A percentile compares a stretch with the other conserved stretches of the same genome.
Conservation (phyloP, 2,797 vertebrate species). For the Lophotriccus pileatus region DNA sequence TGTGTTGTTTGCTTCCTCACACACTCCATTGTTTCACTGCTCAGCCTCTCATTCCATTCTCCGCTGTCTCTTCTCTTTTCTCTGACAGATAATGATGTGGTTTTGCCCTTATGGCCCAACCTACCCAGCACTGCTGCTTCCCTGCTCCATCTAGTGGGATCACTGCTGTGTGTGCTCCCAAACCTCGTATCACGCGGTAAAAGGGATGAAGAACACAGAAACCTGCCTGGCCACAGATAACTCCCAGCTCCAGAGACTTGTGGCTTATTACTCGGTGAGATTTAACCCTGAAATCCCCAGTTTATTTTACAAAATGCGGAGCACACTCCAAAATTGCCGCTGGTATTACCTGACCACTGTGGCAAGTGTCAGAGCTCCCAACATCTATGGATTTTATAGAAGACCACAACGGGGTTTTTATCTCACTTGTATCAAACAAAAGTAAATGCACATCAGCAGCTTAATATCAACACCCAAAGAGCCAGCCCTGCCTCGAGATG, state of each 20-base stretch:
- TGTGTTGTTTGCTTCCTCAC: background rate
- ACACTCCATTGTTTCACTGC: background rate
- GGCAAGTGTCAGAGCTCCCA: background rate
- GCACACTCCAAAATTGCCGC: background rate
- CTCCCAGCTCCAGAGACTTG: background rate
- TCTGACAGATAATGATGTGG: background rate
- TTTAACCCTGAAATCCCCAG: background rate
- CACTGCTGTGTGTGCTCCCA: background rate
- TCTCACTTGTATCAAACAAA: background rate
- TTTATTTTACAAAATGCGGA: background rate
- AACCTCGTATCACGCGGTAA: rapidly evolving
- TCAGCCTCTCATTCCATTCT: background rate
- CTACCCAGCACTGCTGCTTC: background rate
- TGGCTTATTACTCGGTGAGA: background rate
- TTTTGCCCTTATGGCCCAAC: background rate
- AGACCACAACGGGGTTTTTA: background rate
- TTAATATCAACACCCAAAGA: slow-evolving; percentile 36
- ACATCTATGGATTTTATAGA: background rate
- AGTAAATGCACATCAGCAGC: slow-evolving; percentile 14
- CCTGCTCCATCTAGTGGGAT: slow-evolving; percentile 19
- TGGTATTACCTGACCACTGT: background rate
- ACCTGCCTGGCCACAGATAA: background rate
- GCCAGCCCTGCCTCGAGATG: slow-evolving; percentile 33
- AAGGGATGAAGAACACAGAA: background rate
- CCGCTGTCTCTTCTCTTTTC: background rate